Evolutionary conservation across 2,888 invertebrate species (phyloP).

Genomic region (Formica aserva): DNA sequence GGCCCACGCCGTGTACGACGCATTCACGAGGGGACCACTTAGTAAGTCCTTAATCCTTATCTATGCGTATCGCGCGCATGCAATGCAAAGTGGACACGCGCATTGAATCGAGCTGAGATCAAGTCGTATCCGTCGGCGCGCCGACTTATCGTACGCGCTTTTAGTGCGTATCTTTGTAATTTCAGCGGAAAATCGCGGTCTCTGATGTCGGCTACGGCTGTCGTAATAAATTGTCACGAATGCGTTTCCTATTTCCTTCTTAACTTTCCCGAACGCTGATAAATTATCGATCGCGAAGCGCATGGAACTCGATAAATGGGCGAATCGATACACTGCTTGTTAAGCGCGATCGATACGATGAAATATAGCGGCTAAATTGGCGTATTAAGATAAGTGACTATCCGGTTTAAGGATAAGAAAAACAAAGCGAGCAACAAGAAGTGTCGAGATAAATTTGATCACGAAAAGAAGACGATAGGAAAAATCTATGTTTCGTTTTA

Average conservation of each 20-base stretch:
- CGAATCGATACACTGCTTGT: conserved; percentile 19
- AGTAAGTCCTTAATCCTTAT: conserved; percentile 83
- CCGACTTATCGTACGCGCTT: conserved; percentile 64
- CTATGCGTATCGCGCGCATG: conserved; percentile 82
- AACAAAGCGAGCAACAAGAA: conserved; percentile 12
- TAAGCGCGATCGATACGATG: conserved; percentile 39
- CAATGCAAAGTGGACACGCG: conserved; percentile 80
- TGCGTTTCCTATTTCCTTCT: neutral
- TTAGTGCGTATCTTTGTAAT: conserved; percentile 45
- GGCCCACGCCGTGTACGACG: conserved; percentile 62
- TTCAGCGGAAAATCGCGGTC: conserved; percentile 52
- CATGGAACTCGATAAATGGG: conserved; percentile 13
- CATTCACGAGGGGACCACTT: conserved; percentile 71
- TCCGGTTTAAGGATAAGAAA: conserved; percentile 34
- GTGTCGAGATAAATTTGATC: conserved; percentile 18
- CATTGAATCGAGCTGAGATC: conserved; percentile 75
- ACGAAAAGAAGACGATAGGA: neutral
- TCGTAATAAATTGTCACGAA: neutral
- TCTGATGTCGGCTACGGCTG: neutral
- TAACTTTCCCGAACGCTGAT: conserved; percentile 19
- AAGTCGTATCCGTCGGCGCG: conserved; percentile 40
- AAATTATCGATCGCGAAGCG: conserved; percentile 21
- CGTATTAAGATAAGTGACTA: conserved; percentile 45
- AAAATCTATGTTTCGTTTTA: conserved; percentile 5
- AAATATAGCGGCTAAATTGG: conserved; percentile 45